phyloP scores from a whole-genome alignment of 1,140 invertebrate genomes.

The Orius insidiosus region DNA sequence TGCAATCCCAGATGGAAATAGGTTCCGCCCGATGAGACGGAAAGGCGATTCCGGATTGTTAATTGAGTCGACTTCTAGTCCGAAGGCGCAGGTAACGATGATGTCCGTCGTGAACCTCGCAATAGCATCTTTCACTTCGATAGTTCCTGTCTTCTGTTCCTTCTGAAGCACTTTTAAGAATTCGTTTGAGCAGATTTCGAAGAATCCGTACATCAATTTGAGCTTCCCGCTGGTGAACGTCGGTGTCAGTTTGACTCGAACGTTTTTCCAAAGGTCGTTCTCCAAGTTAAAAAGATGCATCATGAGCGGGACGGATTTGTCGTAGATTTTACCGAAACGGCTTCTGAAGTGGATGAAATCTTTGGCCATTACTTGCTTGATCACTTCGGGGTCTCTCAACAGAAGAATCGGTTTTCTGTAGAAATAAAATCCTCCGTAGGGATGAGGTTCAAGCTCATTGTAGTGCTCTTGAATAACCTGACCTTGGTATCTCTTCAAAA shows the following conservation, averaged over 20 bases:
- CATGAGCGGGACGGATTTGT: slow-evolving; percentile 18
- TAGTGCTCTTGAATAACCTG: slow-evolving; percentile 24
- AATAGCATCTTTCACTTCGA: slow-evolving; percentile 31
- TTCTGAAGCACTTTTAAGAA: slow-evolving; percentile 26
- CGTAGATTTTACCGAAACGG: slow-evolving; percentile 23
- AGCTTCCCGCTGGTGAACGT: slow-evolving; percentile 32
- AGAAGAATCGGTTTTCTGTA: slow-evolving; percentile 29
- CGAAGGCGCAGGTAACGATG: slow-evolving; percentile 42
- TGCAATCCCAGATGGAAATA: slow-evolving; percentile 16
- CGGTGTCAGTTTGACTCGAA: slow-evolving; percentile 39
- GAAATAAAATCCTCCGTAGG: slow-evolving; percentile 29
- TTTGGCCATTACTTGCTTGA: slow-evolving; percentile 30
- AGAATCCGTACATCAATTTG: slow-evolving; percentile 26
- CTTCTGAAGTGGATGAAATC: slow-evolving; percentile 33
- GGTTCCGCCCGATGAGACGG: slow-evolving; percentile 19
- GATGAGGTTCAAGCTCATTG: slow-evolving; percentile 25
- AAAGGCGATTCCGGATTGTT: slow-evolving; percentile 31
- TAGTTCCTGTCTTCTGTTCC: slow-evolving; percentile 18
- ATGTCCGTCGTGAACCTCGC: slow-evolving; percentile 42
- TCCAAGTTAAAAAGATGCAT: slow-evolving; percentile 20
- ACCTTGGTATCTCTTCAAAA: slow-evolving; percentile 18
- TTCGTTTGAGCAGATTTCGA: slow-evolving; percentile 22
- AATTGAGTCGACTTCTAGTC: slow-evolving; percentile 38
- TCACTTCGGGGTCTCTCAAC: slow-evolving; percentile 31
- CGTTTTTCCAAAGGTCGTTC: slow-evolving; percentile 32